Percentiles rank a stretch among this genome's conserved stretches.
phyloP scores from a whole-genome alignment of 2,888 invertebrate genomes.

The Agonopterix arenella region DNA sequence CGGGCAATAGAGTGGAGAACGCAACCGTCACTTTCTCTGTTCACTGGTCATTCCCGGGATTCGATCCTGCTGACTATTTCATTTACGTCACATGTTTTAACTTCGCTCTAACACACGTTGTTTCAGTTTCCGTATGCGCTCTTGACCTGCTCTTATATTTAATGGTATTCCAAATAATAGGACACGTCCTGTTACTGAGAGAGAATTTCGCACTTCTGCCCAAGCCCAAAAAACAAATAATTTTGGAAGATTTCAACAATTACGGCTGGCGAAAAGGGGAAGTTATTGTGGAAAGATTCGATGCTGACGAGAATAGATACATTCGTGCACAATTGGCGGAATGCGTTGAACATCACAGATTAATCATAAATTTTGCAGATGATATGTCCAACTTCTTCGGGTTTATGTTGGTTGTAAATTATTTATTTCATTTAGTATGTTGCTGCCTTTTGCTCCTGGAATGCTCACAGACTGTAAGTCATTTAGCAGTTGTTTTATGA shows the following conservation, averaged over 20 bases:
- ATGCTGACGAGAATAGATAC: background rate
- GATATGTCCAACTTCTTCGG: conserved; percentile 2
- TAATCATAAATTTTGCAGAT: conserved; percentile 3
- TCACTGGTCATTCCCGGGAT: background rate
- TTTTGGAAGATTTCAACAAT: background rate
- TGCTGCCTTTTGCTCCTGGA: conserved; percentile 19
- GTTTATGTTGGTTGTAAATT: background rate
- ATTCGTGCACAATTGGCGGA: background rate
- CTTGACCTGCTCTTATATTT: conserved; percentile 5
- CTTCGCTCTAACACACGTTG: background rate
- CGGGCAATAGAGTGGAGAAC: background rate
- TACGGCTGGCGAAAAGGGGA: background rate
- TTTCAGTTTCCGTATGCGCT: background rate
- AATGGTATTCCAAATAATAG: conserved; percentile 11
- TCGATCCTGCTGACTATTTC: background rate
- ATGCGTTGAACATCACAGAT: conserved; percentile 6
- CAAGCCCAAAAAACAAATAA: background rate
- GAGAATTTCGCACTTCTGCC: conserved; percentile 4
- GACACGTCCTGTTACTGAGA: conserved; percentile 4
- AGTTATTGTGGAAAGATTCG: background rate
- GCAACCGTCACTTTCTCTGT: background rate
- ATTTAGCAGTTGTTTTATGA: background rate
- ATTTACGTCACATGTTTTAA: background rate
- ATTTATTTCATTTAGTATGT: conserved; percentile 13
- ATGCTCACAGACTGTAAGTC: conserved; percentile 15